Base-by-base conservation (phyloP, 1,140 invertebrate genomes). In the Leptinotarsa texana region DNA sequence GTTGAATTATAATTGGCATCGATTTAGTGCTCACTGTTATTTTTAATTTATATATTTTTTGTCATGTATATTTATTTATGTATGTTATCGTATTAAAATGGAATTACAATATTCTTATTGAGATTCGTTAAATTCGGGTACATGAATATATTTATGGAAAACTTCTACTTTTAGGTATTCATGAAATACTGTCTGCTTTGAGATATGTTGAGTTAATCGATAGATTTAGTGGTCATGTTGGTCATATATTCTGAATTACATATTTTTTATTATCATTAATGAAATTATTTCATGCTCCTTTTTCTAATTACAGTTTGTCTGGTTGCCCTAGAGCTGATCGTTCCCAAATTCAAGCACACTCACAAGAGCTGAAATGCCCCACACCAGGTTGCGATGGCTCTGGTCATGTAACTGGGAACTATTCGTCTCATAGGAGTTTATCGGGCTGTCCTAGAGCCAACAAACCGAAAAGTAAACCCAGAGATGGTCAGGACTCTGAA, bases 331-430 rank as follows among this genome's bases (percentile, higher is more conserved):
- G 93, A 78, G 90, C 91, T 21, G 93, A 95, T 83, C 89, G 93
- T 75, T 89, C 90, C 18, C 91, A 93, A 84, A 89, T 93, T 72
- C 92, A 93, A 79, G 90, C 91, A 22, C 92, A 93, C 79, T 93
- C 92, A 13, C 92, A 93, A 84, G 92, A 93, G 83, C 86, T 96
- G 63, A 95, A 95, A 86, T 98, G 96, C 86, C 96, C 96, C 2
- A 96, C 95, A 17, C 93, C 94, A n/a, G 93, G 93, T 33, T 97
- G 94, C 86, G 94, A 96, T 85, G 94, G 94, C 65, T 94, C 92
- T 3, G 95, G 95, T 47, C 95, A 96, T 84, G 92, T 95, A 1
- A 95, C 94, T 8, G 94, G 94, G 66, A 95, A 95, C 85, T 96
- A 95, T 83, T 93, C 93, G 33, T 95, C 94, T 17, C 94, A 96